Evolutionary conservation across 64 coral and sea anemone genomes (phyloP).

Genomic region (Platygyra sinensis): DNA sequence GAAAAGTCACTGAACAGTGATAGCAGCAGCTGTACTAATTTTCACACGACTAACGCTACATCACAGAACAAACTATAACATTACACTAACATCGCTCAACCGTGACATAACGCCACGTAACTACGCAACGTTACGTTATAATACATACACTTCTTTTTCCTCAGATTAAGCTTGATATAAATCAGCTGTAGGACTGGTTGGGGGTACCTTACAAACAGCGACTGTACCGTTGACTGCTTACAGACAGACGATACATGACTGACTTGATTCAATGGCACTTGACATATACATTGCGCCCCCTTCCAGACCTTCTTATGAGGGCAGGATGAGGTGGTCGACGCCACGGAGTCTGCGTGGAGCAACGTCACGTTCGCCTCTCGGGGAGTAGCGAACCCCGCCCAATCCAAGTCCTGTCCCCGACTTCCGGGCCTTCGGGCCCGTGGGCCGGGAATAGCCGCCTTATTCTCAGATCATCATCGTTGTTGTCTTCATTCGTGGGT

Average conservation of each 20-base stretch:
- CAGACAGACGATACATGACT: neutral
- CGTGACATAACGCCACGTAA: no score
- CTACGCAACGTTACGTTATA: no score
- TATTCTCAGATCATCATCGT: constrained; percentile 11
- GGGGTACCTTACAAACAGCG: constrained; percentile 15
- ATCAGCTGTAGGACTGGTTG: neutral
- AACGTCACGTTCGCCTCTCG: constrained; percentile 55
- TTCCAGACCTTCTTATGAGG: constrained; percentile 6
- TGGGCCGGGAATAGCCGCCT: constrained; percentile 20
- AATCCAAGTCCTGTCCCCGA: constrained; percentile 24
- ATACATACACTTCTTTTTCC: no score
- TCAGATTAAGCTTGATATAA: neutral
- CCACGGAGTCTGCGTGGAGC: constrained; percentile 58
- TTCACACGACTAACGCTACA: no score
- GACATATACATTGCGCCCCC: neutral
- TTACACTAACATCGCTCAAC: no score
- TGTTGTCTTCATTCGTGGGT: constrained; percentile 3
- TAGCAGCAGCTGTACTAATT: neutral
- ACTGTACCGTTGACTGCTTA: neutral
- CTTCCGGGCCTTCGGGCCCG: neutral
- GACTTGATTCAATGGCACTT: neutral
- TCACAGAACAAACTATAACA: no score
- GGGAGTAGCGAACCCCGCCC: constrained; percentile 53
- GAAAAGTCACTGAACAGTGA: no score
- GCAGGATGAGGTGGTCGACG: constrained; percentile 57